Conservation (phyloP, 1,140 invertebrate species). For the Zaprionus capensis region DNA sequence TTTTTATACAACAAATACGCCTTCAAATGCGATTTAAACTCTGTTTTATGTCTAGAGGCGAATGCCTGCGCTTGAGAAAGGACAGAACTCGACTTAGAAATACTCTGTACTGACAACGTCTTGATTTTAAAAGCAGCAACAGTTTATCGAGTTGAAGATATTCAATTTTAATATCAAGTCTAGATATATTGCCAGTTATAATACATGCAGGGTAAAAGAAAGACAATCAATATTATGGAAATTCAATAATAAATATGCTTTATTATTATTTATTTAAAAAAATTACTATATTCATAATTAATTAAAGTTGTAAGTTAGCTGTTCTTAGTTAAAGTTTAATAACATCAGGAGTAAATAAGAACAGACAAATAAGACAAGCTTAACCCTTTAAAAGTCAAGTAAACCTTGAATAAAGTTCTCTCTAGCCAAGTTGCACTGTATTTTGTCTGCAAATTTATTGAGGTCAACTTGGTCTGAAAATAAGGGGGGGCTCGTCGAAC, state of each 20-base stretch:
- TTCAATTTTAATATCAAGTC: neutral
- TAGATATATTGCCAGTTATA: neutral
- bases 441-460: constrained; percentile 50
- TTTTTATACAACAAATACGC: neutral
- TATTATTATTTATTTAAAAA: no score
- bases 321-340: no score
- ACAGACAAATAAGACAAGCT: no score
- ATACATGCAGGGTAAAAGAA: neutral
- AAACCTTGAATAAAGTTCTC: no score
- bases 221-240: neutral
- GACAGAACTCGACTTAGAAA: neutral
- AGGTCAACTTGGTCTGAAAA: constrained; percentile 59
- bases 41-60: neutral
- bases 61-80: neutral
- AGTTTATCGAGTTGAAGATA: neutral
- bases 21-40: neutral
- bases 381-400: no score
- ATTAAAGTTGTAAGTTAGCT: neutral
- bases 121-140: neutral
- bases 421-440: constrained; percentile 36
- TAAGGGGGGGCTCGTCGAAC: constrained; percentile 35
- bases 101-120: neutral
- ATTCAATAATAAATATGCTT: neutral
- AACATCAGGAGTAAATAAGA: no score
- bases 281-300: no score